A percentile compares a stretch with the other conserved stretches of the same genome.
Conservation (phyloP, 2,797 vertebrate genomes). For the Neosalanx taihuensis region DNA sequence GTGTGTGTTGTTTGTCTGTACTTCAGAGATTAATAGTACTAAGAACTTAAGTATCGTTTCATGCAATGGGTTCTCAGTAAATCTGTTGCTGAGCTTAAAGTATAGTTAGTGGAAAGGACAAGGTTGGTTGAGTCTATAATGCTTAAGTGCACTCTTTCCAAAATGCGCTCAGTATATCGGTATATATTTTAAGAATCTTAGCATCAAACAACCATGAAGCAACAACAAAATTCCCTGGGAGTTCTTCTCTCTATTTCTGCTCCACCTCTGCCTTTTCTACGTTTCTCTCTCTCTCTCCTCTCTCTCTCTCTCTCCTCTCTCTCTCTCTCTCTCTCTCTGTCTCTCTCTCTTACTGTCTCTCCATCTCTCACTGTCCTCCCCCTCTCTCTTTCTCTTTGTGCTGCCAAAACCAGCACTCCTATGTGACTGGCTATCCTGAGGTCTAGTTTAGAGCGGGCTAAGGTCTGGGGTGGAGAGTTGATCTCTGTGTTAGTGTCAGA, state of each 20-base stretch:
- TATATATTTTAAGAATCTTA: constrained; percentile 32
- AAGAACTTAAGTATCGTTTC: constrained; percentile 15
- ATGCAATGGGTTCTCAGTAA: constrained; percentile 3
- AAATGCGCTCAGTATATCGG: constrained; percentile 10
- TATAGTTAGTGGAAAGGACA: background rate
- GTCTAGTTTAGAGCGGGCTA: constrained; percentile 48
- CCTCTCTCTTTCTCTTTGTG: constrained; percentile 31
- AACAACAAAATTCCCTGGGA: constrained; percentile 14
- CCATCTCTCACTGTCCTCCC: background rate
- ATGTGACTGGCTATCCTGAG: constrained; percentile 67
- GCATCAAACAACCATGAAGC: constrained; percentile 3
- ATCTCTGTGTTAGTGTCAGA: constrained; percentile 64
- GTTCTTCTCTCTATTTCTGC: background rate
- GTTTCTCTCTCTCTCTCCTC: constrained; percentile 3
- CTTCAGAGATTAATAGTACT: constrained; percentile 6
- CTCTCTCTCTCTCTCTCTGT: constrained; percentile 41
- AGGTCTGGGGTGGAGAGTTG: constrained; percentile 39
- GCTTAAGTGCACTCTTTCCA: background rate
- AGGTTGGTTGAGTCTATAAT: constrained; percentile 8
- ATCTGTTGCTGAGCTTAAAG: background rate
- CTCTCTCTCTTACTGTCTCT: constrained; percentile 38
- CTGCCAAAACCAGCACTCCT: constrained; percentile 71
- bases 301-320: constrained; percentile 38
- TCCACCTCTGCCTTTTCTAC: constrained; percentile 44
- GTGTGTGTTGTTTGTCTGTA: background rate